Base-by-base conservation (phyloP, 2,888 invertebrate species). In the Lasioglossum oenotherae region DNA sequence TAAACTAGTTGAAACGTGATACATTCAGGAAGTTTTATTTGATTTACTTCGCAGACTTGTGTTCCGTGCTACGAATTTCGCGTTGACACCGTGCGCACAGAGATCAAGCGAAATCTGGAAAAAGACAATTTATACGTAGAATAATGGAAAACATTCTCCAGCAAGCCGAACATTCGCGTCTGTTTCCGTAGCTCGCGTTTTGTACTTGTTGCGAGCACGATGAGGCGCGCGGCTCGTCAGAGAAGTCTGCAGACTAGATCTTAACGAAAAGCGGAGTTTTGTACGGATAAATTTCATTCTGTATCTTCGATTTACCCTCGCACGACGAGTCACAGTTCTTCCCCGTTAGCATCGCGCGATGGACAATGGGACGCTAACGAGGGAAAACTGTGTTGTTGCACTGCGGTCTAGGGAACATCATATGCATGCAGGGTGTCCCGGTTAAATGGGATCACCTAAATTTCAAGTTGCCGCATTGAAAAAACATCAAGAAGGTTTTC, bases 131-230 rank as follows among this genome's bases (percentile, higher is more conserved):
- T 31, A 64, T 31, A 64, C 64, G 64, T 64, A 64, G 64, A 64
- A 64, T 31, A 64, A 19, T 64, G 57, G 0, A 4, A 53, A 57
- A 57, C n/a, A n/a, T 57, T 57, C n/a, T 57, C 57, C 57, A 57
- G 57, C 57, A 57, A 57, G 57, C 57, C 57, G 57, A 57, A 57
- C 57, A 57, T n/a, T 57, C 57, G 57, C 57, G 57, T 57, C 57
- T 57, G n/a, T 57, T 57, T 57, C 57, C 57, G n/a, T 57, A n/a
- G 12, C 23, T n/a, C n/a, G 57, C 4, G 1, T 57, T 57, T 57
- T 57, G n/a, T 57, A 57, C 57, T 57, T 57, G 57, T 10, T n/a
- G 57, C 57, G 57, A 12, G 57, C 57, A 57, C n/a, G 19, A 64
- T 16, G 31, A 16, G 31, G 64, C 31, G 3, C 31, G 31, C 64